Evolutionary conservation across 2,888 invertebrate genomes (phyloP).

Genomic region (Scotopteryx bipunctaria): DNA sequence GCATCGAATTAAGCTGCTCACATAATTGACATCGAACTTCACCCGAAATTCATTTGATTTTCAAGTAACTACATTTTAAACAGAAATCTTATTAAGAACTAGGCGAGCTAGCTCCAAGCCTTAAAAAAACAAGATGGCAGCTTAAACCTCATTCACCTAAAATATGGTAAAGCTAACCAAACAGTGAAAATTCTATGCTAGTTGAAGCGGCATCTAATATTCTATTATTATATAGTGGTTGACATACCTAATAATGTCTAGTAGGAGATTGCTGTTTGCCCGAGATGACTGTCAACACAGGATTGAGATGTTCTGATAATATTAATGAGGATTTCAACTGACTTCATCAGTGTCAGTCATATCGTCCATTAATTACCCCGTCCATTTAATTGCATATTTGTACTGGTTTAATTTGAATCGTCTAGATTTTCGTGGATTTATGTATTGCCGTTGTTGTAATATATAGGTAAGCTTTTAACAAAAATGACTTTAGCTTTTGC

Average conservation of each 20-base stretch:
- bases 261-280: conserved; percentile 19
- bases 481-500: too few species aligned
- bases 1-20: too few species aligned
- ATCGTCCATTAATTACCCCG: conserved; percentile 2
- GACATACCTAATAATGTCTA: conserved; percentile 23
- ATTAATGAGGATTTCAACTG: conserved; percentile 6
- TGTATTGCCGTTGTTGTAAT: too few species aligned
- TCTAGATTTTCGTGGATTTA: too few species aligned
- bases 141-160: not conserved
- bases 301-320: conserved; percentile 15
- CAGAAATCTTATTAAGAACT: not conserved
- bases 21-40: too few species aligned
- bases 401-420: too few species aligned
- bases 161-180: conserved; percentile 22
- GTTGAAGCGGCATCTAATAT: conserved; percentile 45
- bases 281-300: conserved; percentile 12
- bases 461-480: too few species aligned
- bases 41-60: too few species aligned
- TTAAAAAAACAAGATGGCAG: not conserved
- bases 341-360: conserved; percentile 7
- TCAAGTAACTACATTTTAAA: too few species aligned
- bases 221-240: conserved; percentile 47
- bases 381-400: not conserved
- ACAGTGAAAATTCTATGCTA: conserved; percentile 17
- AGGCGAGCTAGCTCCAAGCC: too few species aligned